These are phyloP conservation scores for Eupsittula cactorum DNA, from an alignment of 2,113 vertebrate genomes.

Conservation along the genomic window DNA sequence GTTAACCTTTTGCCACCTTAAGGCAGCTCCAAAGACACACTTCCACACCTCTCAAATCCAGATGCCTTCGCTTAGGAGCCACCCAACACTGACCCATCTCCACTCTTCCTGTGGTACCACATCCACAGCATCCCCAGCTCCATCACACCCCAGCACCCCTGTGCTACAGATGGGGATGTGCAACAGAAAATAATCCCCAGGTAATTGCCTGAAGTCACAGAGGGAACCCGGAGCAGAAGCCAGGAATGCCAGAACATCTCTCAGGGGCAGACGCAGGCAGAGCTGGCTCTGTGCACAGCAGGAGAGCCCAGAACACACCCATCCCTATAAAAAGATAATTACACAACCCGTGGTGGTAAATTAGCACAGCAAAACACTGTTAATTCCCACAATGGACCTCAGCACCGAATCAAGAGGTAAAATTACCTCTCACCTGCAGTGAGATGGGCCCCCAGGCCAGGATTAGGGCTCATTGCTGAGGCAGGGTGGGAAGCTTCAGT, in stretches of 20 bases:
- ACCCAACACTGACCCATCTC: not conserved
- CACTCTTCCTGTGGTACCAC: accelerated
- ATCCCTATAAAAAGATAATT: constrained; percentile 60
- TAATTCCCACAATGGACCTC: constrained; percentile 39
- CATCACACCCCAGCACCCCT: not conserved
- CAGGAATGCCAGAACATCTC: not conserved
- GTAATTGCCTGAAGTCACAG: not conserved
- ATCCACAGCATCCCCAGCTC: not conserved
- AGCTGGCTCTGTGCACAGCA: not conserved
- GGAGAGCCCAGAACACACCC: not conserved
- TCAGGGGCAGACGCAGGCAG: not conserved
- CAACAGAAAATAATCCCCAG: not conserved
- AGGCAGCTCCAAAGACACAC: not conserved
- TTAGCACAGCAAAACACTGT: constrained; percentile 33
- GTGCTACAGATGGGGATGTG: accelerated
- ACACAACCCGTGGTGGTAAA: constrained; percentile 37
- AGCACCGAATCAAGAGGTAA: constrained; percentile 1
- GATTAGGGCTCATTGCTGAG: constrained; percentile 41
- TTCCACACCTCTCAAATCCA: not conserved
- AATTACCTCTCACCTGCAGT: constrained; percentile 48
- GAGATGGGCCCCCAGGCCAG: constrained; percentile 48
- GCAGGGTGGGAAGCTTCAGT: not conserved
- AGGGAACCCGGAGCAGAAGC: not conserved
- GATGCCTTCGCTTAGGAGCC: not conserved
- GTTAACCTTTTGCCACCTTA: not conserved